Evolutionary conservation across 2,888 invertebrate genomes (phyloP).

Genomic region (Drosophila atroscutellata): DNA sequence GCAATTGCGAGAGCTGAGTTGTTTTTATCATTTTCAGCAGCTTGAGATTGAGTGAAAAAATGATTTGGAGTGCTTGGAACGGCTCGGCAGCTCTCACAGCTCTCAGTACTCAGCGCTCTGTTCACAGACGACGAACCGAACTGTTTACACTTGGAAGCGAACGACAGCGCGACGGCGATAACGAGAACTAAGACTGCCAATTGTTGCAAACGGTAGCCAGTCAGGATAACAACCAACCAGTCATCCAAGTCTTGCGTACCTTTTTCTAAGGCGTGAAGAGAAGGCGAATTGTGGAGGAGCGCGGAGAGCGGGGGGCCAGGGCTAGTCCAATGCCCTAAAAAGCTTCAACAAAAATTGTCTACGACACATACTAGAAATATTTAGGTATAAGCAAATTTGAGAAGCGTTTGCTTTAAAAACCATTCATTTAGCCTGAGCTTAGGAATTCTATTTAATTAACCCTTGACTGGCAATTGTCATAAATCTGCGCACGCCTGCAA

Average conservation of each 20-base stretch:
- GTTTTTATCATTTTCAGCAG: constrained; percentile 10
- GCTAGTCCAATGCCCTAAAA: constrained; percentile 31
- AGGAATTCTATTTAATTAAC: constrained; percentile 72
- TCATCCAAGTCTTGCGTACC: constrained; percentile 50
- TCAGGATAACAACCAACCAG: constrained; percentile 38
- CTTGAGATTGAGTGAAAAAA: constrained; percentile 58
- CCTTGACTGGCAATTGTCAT: constrained; percentile 54
- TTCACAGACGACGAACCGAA: constrained; percentile 41
- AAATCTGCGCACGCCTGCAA: constrained; percentile 50
- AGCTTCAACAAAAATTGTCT: constrained; percentile 44
- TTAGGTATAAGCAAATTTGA: constrained; percentile 63
- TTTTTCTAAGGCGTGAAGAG: constrained; percentile 11
- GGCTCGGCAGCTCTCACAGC: constrained; percentile 18
- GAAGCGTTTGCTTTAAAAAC: constrained; percentile 49
- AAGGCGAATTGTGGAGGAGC: background rate
- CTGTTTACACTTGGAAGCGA: constrained; percentile 72
- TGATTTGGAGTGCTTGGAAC: constrained; percentile 51
- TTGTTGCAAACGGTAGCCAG: constrained; percentile 74
- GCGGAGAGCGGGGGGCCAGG: background rate
- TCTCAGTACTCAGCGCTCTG: background rate
- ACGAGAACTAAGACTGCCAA: constrained; percentile 70
- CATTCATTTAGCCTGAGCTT: constrained; percentile 45
- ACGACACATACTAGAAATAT: constrained; percentile 51
- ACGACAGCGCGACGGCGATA: constrained; percentile 28
- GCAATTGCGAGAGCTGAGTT: constrained; percentile 39